These are phyloP conservation scores for Diuraphis noxia DNA, from an alignment of 1,140 invertebrate species.

Conservation along the genomic window DNA sequence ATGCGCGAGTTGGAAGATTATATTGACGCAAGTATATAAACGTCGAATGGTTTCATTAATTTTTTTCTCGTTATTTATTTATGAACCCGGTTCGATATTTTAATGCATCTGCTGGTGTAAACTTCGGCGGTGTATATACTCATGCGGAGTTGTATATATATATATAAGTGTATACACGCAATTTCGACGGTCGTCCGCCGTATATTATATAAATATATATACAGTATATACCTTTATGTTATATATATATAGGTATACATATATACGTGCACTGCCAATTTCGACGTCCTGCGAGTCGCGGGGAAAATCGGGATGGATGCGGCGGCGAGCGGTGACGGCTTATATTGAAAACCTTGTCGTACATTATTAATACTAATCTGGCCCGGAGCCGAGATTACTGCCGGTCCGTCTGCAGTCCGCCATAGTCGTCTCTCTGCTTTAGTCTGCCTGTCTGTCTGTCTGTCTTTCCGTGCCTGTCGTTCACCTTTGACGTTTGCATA, in stretches of 20 bases:
- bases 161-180: not conserved
- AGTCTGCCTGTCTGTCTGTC: constrained; percentile 38
- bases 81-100: not conserved
- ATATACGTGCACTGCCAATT: not conserved
- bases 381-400: constrained; percentile 36
- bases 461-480: constrained; percentile 28
- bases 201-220: not conserved
- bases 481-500: constrained; percentile 40
- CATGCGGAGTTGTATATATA: not conserved
- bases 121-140: not conserved
- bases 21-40: too few relatives aligned
- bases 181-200: not conserved
- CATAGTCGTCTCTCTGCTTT: not conserved
- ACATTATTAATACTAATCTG: constrained; percentile 50
- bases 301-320: not conserved
- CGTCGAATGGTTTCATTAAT: not conserved
- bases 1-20: too few relatives aligned
- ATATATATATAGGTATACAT: not conserved
- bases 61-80: constrained; percentile 1
- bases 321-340: not conserved
- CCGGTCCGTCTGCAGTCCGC: not conserved
- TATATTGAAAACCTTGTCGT: constrained; percentile 49
- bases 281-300: not conserved
- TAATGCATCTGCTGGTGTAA: not conserved
- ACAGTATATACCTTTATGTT: not conserved